A percentile compares a stretch with the other conserved stretches of the same genome.
These are phyloP conservation scores for Thymallus thymallus DNA, from an alignment of 2,113 vertebrate species.

Conservation along the genomic window DNA sequence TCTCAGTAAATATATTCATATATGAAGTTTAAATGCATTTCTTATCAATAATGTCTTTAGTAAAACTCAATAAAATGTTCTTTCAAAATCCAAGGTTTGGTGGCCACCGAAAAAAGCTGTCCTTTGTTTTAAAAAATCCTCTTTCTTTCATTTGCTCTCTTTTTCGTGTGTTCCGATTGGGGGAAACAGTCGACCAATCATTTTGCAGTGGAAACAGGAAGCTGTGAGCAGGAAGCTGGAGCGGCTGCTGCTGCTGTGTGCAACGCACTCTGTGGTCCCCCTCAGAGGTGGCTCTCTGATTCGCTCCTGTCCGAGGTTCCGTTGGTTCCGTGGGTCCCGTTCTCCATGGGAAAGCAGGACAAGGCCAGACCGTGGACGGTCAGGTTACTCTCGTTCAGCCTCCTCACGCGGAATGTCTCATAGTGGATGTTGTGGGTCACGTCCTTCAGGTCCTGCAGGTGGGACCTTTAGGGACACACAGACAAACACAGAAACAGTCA, in stretches of 20 bases:
- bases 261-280: background rate
- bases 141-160: background rate
- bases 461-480: slow-evolving; percentile 73
- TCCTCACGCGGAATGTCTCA: slow-evolving; percentile 83
- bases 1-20: slow-evolving; percentile 48
- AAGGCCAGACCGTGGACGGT: slow-evolving; percentile 55
- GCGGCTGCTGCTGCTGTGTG: background rate
- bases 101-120: slow-evolving; percentile 14
- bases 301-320: slow-evolving; percentile 51
- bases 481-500: background rate
- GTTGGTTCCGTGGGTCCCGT: slow-evolving; percentile 22
- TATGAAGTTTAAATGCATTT: slow-evolving; percentile 47
- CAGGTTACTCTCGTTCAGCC: slow-evolving; percentile 83
- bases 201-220: background rate
- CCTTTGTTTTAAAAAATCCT: background rate
- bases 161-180: background rate
- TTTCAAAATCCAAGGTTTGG: slow-evolving; percentile 12
- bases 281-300: slow-evolving; percentile 69
- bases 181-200: background rate
- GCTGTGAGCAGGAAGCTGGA: slow-evolving; percentile 5
- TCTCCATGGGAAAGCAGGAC: slow-evolving; percentile 55
- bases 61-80: slow-evolving; percentile 29
- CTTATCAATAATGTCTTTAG: slow-evolving; percentile 43
- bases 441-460: slow-evolving; percentile 96
- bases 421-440: slow-evolving; percentile 94